Base-by-base conservation (phyloP, 2,888 invertebrate species). In the Euzophera pinguis region DNA sequence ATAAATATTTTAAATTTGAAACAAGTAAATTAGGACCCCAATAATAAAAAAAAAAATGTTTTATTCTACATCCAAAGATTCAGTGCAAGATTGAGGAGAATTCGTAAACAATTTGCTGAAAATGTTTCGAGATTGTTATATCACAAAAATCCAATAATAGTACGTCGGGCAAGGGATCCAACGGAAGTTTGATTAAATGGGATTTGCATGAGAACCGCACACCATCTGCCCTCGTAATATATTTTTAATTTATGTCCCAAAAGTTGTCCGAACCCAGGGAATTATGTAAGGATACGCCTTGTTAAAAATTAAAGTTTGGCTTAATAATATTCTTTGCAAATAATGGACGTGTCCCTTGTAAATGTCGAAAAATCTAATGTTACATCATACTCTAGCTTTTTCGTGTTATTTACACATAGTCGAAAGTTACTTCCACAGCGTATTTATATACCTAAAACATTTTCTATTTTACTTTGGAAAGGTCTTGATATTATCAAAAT, bases 171-270 rank as follows among this genome's bases (percentile, higher is more conserved):
- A 53, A 52, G 63, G 65, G 61, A 60, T 60, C 63, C 61, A 53
- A 64, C 58, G 56, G 66, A 75, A 77, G 73, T 75, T 86, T 82
- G 84, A 85, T 87, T 81, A 84, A 84, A 84, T 75, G 67, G 76
- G 76, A 86, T 85, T 85, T 83, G 77, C 84, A 81, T 84, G 74
- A 75, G 73, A 64, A 69, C 77, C 73, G 71, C 60, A 67, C 69
- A 64, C 73, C 85, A 81, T 82, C 84, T 84, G 86, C 68, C 70
- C 71, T 69, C 69, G 71, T 82, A 81, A 84, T 84, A 84, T 83
- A 84, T 85, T 84, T 85, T 84, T 86, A 86, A 87, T 87, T 85
- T 84, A 84, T 84, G 77, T 80, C 76, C 77, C 65, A 69, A 78
- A 85, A 83, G 75, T 84, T 84, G 73, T 74, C 69, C 71, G 72